A percentile compares a stretch with the other conserved stretches of the same genome.
Evolutionary conservation across 2,888 invertebrate genomes (phyloP).

Genomic region (Myopa testacea): DNA sequence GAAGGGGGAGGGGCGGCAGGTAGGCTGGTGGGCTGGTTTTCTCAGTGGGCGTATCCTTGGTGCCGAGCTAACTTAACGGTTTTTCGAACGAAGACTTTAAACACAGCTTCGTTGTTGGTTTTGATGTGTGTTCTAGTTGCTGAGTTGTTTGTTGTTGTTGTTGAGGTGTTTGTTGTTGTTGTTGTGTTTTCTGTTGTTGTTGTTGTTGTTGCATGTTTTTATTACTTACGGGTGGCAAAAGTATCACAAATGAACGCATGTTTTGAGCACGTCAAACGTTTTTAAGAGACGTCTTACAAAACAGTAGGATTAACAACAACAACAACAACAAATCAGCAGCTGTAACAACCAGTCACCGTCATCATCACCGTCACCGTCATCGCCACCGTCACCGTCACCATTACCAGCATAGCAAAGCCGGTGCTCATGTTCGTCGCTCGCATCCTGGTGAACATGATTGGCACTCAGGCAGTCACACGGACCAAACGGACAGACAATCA

Average conservation of each 20-base stretch:
- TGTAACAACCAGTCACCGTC: background rate
- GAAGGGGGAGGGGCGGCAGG: too few relatives aligned
- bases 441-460: conserved; percentile 25
- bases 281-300: conserved; percentile 13
- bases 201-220: background rate
- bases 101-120: too few relatives aligned
- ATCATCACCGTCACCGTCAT: background rate
- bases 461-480: conserved; percentile 13
- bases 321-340: background rate
- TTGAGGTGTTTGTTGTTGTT: background rate
- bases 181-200: background rate
- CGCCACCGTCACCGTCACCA: background rate
- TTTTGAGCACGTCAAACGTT: conserved; percentile 51
- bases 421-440: conserved; percentile 19
- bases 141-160: background rate
- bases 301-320: background rate
- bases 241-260: conserved; percentile 57
- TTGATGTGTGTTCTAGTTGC: background rate
- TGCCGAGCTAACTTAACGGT: background rate
- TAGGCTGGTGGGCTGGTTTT: background rate
- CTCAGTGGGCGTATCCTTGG: background rate
- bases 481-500: background rate
- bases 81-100: background rate
- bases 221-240: conserved; percentile 45
- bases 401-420: background rate